These are phyloP conservation scores for Campoletis raptor DNA, from an alignment of 2,888 invertebrate species.

Conservation along the genomic window DNA sequence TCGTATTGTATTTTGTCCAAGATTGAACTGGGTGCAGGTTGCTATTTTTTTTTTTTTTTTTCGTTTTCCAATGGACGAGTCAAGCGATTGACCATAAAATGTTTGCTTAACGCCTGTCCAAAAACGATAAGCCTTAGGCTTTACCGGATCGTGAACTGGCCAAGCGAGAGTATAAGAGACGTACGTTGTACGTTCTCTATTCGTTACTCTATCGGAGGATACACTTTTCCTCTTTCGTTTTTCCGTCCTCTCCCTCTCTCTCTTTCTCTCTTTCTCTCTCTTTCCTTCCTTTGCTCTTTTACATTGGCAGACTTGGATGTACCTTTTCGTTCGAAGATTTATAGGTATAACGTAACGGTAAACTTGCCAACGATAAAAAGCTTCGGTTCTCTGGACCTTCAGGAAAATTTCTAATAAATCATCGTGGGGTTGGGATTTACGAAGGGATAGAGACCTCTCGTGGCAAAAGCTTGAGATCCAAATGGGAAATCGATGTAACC, in stretches of 20 bases:
- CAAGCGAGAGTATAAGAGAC: slow-evolving; percentile 54
- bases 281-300: slow-evolving; percentile 31
- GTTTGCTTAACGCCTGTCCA: slow-evolving; percentile 63
- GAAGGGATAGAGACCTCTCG: slow-evolving; percentile 52
- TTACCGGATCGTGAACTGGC: slow-evolving; percentile 48
- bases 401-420: slow-evolving; percentile 72
- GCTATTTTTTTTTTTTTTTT: slow-evolving; percentile 1
- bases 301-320: slow-evolving; percentile 52
- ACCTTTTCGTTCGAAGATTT: slow-evolving; percentile 65
- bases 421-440: slow-evolving; percentile 68
- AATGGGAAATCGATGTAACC: slow-evolving; percentile 69
- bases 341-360: slow-evolving; percentile 68
- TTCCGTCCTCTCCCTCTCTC: slow-evolving; percentile 20
- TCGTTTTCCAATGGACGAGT: not conserved
- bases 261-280: slow-evolving; percentile 28
- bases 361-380: slow-evolving; percentile 71
- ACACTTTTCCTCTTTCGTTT: slow-evolving; percentile 21
- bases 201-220: slow-evolving; percentile 15
- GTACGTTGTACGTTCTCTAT: slow-evolving; percentile 59
- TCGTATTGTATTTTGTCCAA: slow-evolving; percentile 9
- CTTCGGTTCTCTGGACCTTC: slow-evolving; percentile 61
- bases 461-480: slow-evolving; percentile 58
- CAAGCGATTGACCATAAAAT: slow-evolving; percentile 55
- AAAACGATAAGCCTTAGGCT: slow-evolving; percentile 61
- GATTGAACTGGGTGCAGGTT: not conserved